Evolutionary conservation across 2,797 vertebrate genomes (phyloP), one percentile per base, ranked within the genome.

Genomic region (Oryzias dopingdopingensis): DNA sequence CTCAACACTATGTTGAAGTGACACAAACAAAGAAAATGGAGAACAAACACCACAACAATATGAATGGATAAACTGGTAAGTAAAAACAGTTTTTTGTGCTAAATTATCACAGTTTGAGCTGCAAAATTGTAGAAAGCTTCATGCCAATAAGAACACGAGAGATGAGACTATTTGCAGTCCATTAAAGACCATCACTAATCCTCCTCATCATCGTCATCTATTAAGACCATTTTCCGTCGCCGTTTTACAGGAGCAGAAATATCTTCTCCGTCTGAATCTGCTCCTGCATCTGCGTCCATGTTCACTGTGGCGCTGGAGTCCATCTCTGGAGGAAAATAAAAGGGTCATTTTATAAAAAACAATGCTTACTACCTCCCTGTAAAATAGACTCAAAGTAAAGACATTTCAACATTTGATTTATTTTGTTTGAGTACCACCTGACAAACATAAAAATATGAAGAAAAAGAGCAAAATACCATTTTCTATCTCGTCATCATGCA

Each of bases 141-240:
- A 16, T 56, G 18, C 46, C 44, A 22, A 18, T 59, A 50, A n/a
- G 12, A 61, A 47, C 57, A 42, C 2, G 14, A 48, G 13, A 10
- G 51, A 70, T 48, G 46, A 37, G 56, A 54, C 41, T 37, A 47
- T 52, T 47, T 51, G 42, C 42, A 63, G 49, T 61, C 62, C 74
- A 79, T 74, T 79, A 78, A 67, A 49, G 55, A 53, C 18, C 8
- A 12, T 16, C 16, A 58, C 72, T 90, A 88, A 76, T 88, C 83
- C 52, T 91, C 87, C 8, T 92, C 88, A 0, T 92, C 91, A 3
- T 88, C 91, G 0, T 93, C 93, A 23, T 93, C 92, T 29, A 91
- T 92, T 20, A 93, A 74, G 29, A 89, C 67, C 67, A 81, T 54
- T 69, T 82, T 59, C 0, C 91, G 85, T 55, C 90, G 86, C 26